These are phyloP conservation scores for Amphiduros pacificus DNA, from an alignment of 2,888 invertebrate species.

Conservation along the genomic window DNA sequence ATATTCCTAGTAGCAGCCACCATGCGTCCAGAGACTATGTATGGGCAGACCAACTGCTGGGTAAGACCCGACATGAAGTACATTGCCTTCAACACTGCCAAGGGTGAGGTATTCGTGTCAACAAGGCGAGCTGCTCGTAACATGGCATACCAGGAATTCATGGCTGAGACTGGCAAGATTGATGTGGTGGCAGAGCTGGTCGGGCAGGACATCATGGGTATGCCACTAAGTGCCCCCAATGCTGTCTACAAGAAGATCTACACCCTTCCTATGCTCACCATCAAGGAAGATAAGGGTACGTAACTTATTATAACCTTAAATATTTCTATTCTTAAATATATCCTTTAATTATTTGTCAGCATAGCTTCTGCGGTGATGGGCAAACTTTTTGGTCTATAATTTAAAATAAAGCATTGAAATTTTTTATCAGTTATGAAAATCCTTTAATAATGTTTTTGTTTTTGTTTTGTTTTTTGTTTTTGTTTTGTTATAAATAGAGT, in stretches of 20 bases:
- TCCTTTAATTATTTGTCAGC: too few relatives aligned
- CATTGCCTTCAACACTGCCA: slow-evolving; percentile 76
- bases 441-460: too few relatives aligned
- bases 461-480: too few relatives aligned
- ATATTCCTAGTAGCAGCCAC: slow-evolving; percentile 95
- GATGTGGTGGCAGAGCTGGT: slow-evolving; percentile 66
- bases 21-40: slow-evolving; percentile 99
- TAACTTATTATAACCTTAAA: slow-evolving; percentile 8
- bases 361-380: too few relatives aligned
- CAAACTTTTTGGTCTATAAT: too few relatives aligned
- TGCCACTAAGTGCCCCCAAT: slow-evolving; percentile 80
- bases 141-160: slow-evolving; percentile 93
- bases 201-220: slow-evolving; percentile 77
- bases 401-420: too few relatives aligned
- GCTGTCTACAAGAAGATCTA: slow-evolving; percentile 83
- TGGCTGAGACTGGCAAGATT: slow-evolving; percentile 76
- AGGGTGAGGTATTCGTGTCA: slow-evolving; percentile 78
- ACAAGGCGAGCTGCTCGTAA: slow-evolving; percentile 88
- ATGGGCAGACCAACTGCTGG: slow-evolving; percentile 99
- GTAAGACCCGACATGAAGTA: slow-evolving; percentile 92
- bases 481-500: too few relatives aligned
- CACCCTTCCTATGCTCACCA: slow-evolving; percentile 94
- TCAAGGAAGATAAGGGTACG: slow-evolving; percentile 94
- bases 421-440: too few relatives aligned
- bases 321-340: too few relatives aligned